Evolutionary conservation across 2,888 invertebrate species (phyloP).

Genomic region (Erynnis tages): DNA sequence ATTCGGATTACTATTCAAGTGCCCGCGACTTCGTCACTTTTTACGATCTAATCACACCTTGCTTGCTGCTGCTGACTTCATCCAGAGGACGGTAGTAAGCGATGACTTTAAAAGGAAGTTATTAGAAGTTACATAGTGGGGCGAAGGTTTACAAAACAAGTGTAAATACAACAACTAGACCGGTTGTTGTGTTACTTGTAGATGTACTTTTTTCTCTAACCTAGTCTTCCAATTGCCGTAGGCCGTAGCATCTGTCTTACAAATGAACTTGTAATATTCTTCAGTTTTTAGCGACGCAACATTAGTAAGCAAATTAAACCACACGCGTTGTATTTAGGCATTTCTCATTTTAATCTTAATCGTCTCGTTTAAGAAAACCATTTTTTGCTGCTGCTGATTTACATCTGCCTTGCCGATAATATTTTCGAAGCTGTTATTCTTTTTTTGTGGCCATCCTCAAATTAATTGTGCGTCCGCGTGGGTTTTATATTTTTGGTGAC

Average conservation of each 20-base stretch:
- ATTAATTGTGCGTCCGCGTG: constrained; percentile 15
- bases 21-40: not conserved
- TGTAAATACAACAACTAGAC: too few species aligned
- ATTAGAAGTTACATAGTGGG: too few species aligned
- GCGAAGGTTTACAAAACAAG: too few species aligned
- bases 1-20: constrained; percentile 10
- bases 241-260: too few species aligned
- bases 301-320: too few species aligned
- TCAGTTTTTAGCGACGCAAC: not conserved
- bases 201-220: too few species aligned
- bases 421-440: not conserved
- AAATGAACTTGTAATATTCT: too few species aligned
- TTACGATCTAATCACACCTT: not conserved
- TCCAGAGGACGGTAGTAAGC: too few species aligned
- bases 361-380: not conserved
- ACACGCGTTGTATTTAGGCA: not conserved
- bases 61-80: too few species aligned
- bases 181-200: too few species aligned
- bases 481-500: constrained; percentile 14
- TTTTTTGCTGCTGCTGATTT: constrained; percentile 1
- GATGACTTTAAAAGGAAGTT: too few species aligned
- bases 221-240: too few species aligned
- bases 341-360: not conserved
- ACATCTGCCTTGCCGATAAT: constrained; percentile 10
- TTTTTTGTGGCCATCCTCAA: constrained; percentile 9